These are phyloP conservation scores for Enteromius anoplus DNA, from an alignment of 2,797 vertebrate genomes.

Conservation along the genomic window DNA sequence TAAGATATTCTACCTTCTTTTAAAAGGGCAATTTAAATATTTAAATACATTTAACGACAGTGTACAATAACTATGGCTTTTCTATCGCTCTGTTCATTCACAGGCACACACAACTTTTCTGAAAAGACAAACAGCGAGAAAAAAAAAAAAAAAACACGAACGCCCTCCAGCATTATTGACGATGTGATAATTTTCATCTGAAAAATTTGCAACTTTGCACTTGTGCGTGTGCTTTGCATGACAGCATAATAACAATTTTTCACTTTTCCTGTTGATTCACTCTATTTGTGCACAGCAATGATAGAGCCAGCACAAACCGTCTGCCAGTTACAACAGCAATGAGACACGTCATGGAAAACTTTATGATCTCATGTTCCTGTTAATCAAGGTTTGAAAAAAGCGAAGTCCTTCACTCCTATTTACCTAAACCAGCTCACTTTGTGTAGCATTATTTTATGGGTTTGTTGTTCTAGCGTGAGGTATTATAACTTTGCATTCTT, in stretches of 20 bases:
- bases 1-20: neutral
- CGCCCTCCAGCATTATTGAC: constrained; percentile 36
- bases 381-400: constrained; percentile 72
- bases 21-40: neutral
- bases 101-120: constrained; percentile 20
- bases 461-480: constrained; percentile 79
- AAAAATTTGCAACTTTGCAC: neutral
- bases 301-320: constrained; percentile 33
- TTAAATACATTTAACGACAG: neutral
- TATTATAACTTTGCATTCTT: constrained; percentile 80
- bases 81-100: neutral
- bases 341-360: constrained; percentile 68
- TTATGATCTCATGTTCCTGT: constrained; percentile 74
- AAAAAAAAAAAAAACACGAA: neutral
- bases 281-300: constrained; percentile 41
- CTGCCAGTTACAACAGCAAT: constrained; percentile 51
- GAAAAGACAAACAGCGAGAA: constrained; percentile 8
- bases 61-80: neutral
- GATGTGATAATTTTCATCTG: constrained; percentile 44
- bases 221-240: constrained; percentile 23
- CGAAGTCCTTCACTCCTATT: constrained; percentile 72
- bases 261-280: constrained; percentile 48
- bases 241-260: constrained; percentile 38
- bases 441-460: constrained; percentile 81
- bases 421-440: constrained; percentile 79